Conservation (phyloP, 2,888 invertebrate genomes). For the Mesorhabditis belari region DNA sequence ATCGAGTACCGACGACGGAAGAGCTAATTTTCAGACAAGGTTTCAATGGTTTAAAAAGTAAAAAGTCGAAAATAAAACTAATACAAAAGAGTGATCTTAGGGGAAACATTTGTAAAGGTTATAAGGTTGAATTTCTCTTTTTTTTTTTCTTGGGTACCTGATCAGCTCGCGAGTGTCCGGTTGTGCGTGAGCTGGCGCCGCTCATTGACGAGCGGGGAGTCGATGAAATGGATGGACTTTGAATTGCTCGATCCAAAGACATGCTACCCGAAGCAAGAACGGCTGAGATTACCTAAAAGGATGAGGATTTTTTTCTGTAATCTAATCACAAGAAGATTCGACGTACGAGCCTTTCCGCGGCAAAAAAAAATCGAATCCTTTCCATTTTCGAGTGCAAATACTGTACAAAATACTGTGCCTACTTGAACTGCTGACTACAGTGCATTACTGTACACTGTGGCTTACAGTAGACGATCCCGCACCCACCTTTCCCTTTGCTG, state of each 20-base stretch:
- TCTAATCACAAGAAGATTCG: no score
- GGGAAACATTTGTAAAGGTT: no score
- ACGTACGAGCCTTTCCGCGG: no score
- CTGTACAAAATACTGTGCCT: no score
- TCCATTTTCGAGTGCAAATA: no score
- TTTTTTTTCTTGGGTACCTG: slow-evolving; percentile 8
- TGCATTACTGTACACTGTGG: no score
- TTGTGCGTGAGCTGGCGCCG: slow-evolving; percentile 23
- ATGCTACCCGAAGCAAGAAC: slow-evolving; percentile 15
- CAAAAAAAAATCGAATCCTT: no score
- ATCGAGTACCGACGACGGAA: not conserved
- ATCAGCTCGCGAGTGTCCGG: slow-evolving; percentile 12
- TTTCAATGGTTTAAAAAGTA: not conserved
- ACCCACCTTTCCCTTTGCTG: slow-evolving; percentile 42
- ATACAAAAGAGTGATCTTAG: not conserved
- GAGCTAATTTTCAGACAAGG: not conserved
- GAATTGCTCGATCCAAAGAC: not conserved
- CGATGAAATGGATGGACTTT: slow-evolving; percentile 14
- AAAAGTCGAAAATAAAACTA: not conserved
- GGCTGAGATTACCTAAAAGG: slow-evolving; percentile 29
- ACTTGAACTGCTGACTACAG: no score
- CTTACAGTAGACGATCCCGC: slow-evolving; percentile 8
- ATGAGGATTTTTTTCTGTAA: not conserved
- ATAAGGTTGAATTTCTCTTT: no score
- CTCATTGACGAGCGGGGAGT: slow-evolving; percentile 28